phyloP scores from a whole-genome alignment of 2,888 invertebrate genomes.

The Chorisops tibialis region DNA sequence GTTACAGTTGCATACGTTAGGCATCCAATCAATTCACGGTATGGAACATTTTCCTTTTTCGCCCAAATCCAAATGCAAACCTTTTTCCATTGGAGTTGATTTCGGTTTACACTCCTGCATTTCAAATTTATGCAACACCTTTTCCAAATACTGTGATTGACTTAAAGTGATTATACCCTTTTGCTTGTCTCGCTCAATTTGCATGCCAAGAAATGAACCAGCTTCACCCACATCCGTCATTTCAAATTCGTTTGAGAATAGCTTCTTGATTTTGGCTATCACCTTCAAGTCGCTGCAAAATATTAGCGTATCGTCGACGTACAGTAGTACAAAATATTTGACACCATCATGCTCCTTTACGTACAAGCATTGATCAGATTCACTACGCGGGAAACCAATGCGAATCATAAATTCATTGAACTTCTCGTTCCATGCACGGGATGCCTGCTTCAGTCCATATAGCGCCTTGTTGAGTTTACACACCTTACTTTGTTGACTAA shows the following conservation, averaged over 20 bases:
- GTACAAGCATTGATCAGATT: too few species aligned
- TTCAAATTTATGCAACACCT: conserved; percentile 27
- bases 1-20: too few species aligned
- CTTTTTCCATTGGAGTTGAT: conserved; percentile 10
- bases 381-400: conserved; percentile 6
- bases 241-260: too few species aligned
- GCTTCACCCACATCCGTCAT: background rate
- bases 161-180: too few species aligned
- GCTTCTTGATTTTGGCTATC: too few species aligned
- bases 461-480: conserved; percentile 20
- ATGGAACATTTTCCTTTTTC: too few species aligned
- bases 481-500: too few species aligned
- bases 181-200: conserved; percentile 24
- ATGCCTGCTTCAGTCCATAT: conserved; percentile 21
- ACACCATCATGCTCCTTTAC: background rate
- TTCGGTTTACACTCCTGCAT: too few species aligned
- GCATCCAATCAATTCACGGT: too few species aligned
- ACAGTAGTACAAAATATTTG: conserved; percentile 9
- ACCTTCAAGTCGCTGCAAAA: too few species aligned
- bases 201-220: conserved; percentile 21
- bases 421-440: conserved; percentile 15
- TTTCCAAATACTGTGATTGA: conserved; percentile 22
- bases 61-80: background rate
- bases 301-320: conserved; percentile 18
- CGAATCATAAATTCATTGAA: conserved; percentile 14